Evolutionary conservation across 2,113 vertebrate species (phyloP).

Genomic region (Ciconia boyciana): DNA sequence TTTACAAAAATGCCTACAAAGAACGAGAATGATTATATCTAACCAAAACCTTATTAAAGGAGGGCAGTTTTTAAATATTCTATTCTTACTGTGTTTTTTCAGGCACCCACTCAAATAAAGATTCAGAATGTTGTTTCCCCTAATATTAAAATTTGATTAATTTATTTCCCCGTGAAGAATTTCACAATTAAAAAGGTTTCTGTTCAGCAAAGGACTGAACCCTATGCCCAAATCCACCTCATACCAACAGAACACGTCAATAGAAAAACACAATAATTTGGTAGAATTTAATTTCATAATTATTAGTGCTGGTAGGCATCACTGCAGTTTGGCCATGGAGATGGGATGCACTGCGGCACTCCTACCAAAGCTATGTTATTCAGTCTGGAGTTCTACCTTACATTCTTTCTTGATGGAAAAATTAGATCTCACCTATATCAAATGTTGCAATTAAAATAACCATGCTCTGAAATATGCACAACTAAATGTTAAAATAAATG

Average conservation of each 20-base stretch:
- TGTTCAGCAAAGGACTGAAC: background rate
- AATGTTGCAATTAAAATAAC: background rate
- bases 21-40: background rate
- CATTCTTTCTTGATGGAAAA: background rate
- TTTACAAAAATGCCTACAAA: background rate
- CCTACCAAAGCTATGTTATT: background rate
- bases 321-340: background rate
- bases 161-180: background rate
- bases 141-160: background rate
- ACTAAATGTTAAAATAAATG: background rate
- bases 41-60: background rate
- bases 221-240: background rate
- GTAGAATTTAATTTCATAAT: background rate
- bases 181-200: background rate
- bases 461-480: background rate
- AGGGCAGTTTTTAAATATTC: background rate
- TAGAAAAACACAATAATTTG: background rate
- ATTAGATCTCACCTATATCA: background rate
- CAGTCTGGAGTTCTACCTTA: background rate
- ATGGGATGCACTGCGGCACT: background rate
- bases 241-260: background rate
- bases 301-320: background rate
- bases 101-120: background rate
- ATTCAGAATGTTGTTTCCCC: background rate
- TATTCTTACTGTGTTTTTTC: background rate